A percentile compares a stretch with the other conserved stretches of the same genome.
phyloP scores from a whole-genome alignment of 2,888 invertebrate species.

The Lithosia quadra region DNA sequence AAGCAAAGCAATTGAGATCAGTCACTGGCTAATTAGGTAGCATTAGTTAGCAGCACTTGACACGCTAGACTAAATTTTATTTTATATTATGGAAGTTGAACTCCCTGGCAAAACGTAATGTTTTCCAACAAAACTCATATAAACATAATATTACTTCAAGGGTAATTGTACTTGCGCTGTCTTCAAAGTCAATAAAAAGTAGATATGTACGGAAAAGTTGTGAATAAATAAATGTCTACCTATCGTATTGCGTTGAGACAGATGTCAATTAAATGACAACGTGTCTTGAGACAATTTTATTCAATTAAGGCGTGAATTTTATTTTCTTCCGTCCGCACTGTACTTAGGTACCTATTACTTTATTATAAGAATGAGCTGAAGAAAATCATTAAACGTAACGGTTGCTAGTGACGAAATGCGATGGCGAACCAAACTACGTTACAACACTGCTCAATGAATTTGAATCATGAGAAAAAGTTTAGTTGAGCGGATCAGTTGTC shows the following conservation, averaged over 20 bases:
- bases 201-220: not conserved
- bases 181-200: not conserved
- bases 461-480: not conserved
- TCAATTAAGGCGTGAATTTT: not conserved
- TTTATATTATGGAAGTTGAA: not conserved
- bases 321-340: not conserved
- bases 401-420: not conserved
- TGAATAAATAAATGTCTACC: not conserved
- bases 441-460: not conserved
- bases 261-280: slow-evolving; percentile 2
- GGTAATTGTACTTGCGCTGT: not conserved
- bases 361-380: not conserved
- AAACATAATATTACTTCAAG: not conserved
- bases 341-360: not conserved
- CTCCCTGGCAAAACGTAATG: not conserved
- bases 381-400: not conserved
- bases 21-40: not conserved
- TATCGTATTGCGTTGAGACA: not conserved
- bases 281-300: not conserved
- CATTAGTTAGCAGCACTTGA: not conserved
- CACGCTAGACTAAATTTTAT: not conserved
- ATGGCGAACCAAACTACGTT: not conserved
- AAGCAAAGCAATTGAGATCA: not conserved
- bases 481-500: not conserved
- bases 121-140: not conserved